Base-by-base conservation (phyloP, 2,113 vertebrate species). In the Diphyllodes magnificus region DNA sequence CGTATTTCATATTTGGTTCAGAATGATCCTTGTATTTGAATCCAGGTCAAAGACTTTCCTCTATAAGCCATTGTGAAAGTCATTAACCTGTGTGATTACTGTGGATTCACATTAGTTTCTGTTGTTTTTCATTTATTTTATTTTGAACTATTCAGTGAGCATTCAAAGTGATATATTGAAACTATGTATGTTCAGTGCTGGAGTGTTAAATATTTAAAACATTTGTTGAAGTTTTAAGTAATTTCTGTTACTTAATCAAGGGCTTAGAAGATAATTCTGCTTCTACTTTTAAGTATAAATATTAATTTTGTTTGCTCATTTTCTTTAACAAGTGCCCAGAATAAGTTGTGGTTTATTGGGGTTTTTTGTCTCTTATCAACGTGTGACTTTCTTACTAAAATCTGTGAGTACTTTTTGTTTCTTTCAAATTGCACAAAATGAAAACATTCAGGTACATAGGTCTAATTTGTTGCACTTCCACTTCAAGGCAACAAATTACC, bases 401-500 rank as follows among this genome's bases (percentile, higher is more conserved):
- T 44, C 50, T 66, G 51, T 31, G 44, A 59, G 13, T 40, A 11
- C 69, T 60, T 95, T 92, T 61, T 65, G 35, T 72, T 94, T 88
- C 63, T 87, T 94, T 56, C 21, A 59, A 81, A 61, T 86, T 60
- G 21, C 47, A 54, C 47, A 47, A 45, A 87, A 47, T 56, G 39
- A 63, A 73, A 79, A 61, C 45, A 19, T 69, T 70, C 11, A 87
- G 68, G 44, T 86, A 81, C 64, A 24, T 27, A 40, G 72, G 35
- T 45, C 15, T 81, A 68, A 86, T 94, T 88, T 93, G 66, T 82
- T 11, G 2, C 39, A 53, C 44, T 83, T 49, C 19, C 20, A 70
- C 83, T 92, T 86, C 65, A 65, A 68, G 72, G 92, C 71, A 95
- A 92, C 44, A 94, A 94, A 95, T 90, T 90, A 63, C 73, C 82